Evolutionary conservation across 2,888 invertebrate genomes (phyloP).

Genomic region (Luffia ferchaultella): DNA sequence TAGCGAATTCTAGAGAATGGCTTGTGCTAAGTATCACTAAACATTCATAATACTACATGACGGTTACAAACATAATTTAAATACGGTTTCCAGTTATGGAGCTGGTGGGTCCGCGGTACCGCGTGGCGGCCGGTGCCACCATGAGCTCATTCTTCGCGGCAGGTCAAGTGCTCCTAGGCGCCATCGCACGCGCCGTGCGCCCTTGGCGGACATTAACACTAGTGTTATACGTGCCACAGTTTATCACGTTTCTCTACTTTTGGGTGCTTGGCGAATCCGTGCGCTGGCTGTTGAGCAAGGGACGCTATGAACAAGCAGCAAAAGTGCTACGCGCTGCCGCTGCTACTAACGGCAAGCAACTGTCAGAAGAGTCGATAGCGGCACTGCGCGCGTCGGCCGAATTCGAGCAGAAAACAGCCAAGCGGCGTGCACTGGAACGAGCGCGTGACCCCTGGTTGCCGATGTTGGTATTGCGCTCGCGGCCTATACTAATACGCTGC

Average conservation of each 20-base stretch:
- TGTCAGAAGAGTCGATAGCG: conserved; percentile 33
- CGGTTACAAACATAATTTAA: too few species aligned
- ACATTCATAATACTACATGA: too few species aligned
- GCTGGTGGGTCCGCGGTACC: conserved; percentile 74
- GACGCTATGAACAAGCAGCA: conserved; percentile 71
- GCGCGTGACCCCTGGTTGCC: conserved; percentile 35
- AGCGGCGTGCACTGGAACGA: conserved; percentile 17
- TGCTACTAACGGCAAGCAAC: conserved; percentile 53
- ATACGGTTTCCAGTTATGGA: conserved; percentile 68
- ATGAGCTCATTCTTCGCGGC: conserved; percentile 74
- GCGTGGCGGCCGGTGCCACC: too few species aligned
- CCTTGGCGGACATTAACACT: conserved; percentile 74
- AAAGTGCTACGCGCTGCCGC: conserved; percentile 69
- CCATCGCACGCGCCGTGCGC: conserved; percentile 71
- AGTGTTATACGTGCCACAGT: conserved; percentile 71
- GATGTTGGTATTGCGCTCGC: conserved; percentile 34
- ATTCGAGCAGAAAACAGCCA: conserved; percentile 24
- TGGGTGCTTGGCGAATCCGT: conserved; percentile 76
- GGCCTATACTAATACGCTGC: conserved; percentile 47
- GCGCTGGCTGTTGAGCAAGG: conserved; percentile 78
- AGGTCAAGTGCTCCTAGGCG: conserved; percentile 72
- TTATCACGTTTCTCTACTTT: conserved; percentile 69
- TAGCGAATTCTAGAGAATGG: too few species aligned
- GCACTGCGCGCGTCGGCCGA: conserved; percentile 27
- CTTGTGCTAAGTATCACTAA: too few species aligned